Base-by-base conservation (phyloP, 1,140 invertebrate species). In the Hyphantria cunea region DNA sequence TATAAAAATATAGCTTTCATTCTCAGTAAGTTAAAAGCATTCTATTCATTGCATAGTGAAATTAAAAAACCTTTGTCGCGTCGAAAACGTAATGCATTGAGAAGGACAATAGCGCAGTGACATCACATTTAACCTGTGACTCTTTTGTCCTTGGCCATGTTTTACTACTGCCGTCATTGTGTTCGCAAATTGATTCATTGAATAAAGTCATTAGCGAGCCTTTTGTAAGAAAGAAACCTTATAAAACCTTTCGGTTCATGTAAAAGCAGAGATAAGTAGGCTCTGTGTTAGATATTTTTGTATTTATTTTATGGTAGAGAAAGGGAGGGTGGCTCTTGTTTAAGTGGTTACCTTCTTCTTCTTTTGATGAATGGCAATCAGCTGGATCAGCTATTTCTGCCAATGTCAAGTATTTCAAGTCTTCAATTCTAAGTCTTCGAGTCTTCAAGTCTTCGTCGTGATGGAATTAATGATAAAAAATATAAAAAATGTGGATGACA, bases 151-250 rank as follows among this genome's bases (percentile, higher is more conserved):
- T 44, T 9, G 13, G 31, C 9, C 41, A 59, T 59, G 47, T 37
- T 48, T 25, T 5, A 25, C 17, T 25, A 25, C 17, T 25, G 5
- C 10, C 25, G 50, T 59, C 47, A 66, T 68, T 68, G 60, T 63
- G 31, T 54, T 14, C 60, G 49, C 37, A 64, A 68, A 68, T 68
- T 64, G 62, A 68, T 70, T 70, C 66, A 70, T 66, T 67, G 63
- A 66, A 70, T 70, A 64, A 70, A 70, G 61, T 70, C 60, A 66
- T 70, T 70, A 70, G 47, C 51, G 55, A 45, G 4, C 45, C 63
- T 65, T 58, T 70, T 65, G 62, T 70, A 25, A 14, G 51, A 32
- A 31, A 8, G 31, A 45, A 42, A 61, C 51, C 61, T 61, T 66
- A 60, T 61, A 66, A 66, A 56, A 59, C 33, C 12, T 41, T 32